Conservation (phyloP, 2,888 invertebrate species). For the Emesis russula region DNA sequence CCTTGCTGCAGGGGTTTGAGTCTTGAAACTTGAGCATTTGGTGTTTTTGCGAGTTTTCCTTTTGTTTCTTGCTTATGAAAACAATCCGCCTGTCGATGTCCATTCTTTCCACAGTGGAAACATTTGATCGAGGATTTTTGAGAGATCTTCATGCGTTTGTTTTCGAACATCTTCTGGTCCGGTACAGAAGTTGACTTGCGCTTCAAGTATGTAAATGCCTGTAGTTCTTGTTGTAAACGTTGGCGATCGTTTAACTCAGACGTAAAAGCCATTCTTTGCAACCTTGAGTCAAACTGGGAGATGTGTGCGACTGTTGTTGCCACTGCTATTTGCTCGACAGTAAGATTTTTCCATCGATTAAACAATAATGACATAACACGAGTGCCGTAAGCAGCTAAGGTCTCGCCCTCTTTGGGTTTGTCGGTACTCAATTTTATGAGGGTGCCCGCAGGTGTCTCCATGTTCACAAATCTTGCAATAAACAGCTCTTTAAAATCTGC, state of each 20-base stretch:
- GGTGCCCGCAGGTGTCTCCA: constrained; percentile 52
- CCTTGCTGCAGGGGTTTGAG: background rate
- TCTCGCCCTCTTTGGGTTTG: constrained; percentile 42
- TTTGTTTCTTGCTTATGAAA: too few species aligned
- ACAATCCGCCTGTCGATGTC: too few species aligned
- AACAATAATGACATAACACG: constrained; percentile 25
- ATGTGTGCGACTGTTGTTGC: constrained; percentile 39
- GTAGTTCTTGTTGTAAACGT: constrained; percentile 13
- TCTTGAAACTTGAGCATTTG: background rate
- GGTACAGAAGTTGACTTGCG: background rate
- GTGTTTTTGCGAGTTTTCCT: too few species aligned
- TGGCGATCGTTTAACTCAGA: constrained; percentile 6
- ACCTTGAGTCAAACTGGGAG: constrained; percentile 26
- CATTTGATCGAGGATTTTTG: background rate
- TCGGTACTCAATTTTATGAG: constrained; percentile 48
- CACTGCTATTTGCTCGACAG: constrained; percentile 48
- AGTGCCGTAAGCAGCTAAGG: constrained; percentile 38
- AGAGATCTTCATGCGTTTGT: background rate
- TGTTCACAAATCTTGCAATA: constrained; percentile 43
- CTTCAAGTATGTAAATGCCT: background rate
- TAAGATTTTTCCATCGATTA: constrained; percentile 39
- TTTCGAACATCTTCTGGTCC: too few species aligned
- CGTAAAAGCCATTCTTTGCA: constrained; percentile 38
- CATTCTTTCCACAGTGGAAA: background rate
- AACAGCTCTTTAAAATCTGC: constrained; percentile 60